These are phyloP conservation scores for Anolis sagrei DNA, from an alignment of 2,113 vertebrate genomes.

Conservation along the genomic window DNA sequence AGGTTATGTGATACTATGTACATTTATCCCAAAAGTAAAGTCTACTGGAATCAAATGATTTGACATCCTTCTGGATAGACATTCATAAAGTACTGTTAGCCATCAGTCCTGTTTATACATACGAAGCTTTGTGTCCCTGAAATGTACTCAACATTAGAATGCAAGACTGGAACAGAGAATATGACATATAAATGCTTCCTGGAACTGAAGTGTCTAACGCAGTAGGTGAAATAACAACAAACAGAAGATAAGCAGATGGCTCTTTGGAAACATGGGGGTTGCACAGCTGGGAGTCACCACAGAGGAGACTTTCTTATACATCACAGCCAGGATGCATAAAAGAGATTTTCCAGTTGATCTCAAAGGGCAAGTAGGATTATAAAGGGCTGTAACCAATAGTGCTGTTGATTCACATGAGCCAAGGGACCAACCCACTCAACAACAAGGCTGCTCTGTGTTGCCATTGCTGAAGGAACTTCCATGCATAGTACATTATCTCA, in stretches of 20 bases:
- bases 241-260: background rate
- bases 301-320: background rate
- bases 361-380: background rate
- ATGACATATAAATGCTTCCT: background rate
- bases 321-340: background rate
- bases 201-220: background rate
- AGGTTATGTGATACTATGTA: background rate
- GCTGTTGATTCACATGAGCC: background rate
- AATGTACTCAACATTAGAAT: background rate
- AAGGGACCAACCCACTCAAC: background rate
- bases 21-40: background rate
- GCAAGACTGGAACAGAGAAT: background rate
- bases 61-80: background rate
- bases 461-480: background rate
- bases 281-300: background rate
- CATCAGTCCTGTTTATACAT: background rate
- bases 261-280: background rate
- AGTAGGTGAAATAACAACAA: background rate
- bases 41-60: background rate
- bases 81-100: background rate
- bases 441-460: too few relatives aligned
- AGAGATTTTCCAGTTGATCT: background rate
- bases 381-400: background rate
- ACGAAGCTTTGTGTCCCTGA: too few relatives aligned
- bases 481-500: background rate